A percentile compares a stretch with the other conserved stretches of the same genome.
These are phyloP conservation scores for Drosophila seguyi DNA, from an alignment of 1,140 invertebrate species.

Conservation along the genomic window DNA sequence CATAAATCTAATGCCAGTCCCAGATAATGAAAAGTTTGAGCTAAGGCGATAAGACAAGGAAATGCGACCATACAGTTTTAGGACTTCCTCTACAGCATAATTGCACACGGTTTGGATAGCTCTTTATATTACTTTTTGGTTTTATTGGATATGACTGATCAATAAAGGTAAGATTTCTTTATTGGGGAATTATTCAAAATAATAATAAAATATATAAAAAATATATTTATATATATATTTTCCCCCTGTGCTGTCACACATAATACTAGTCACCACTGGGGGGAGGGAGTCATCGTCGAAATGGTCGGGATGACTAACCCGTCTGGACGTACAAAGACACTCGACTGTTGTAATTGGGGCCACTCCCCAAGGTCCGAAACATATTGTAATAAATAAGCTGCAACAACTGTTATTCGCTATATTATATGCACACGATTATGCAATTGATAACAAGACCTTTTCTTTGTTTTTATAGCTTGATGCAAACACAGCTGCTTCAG, in stretches of 20 bases:
- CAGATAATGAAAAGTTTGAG: slow-evolving; percentile 24
- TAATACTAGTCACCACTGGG: not conserved
- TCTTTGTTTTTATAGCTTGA: not conserved
- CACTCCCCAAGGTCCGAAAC: slow-evolving; percentile 12
- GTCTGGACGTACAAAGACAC: slow-evolving; percentile 14
- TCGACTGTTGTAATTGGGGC: slow-evolving; percentile 13
- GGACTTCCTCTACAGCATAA: slow-evolving; percentile 22
- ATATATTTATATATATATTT: slow-evolving; percentile 2
- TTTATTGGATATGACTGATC: not conserved
- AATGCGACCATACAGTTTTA: slow-evolving; percentile 37
- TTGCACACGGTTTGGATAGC: not conserved
- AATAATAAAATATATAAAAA: not conserved
- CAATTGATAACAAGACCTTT: not conserved
- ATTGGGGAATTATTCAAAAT: not conserved
- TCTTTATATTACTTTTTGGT: too few relatives aligned
- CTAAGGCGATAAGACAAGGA: slow-evolving; percentile 38
- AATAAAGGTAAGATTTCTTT: not conserved
- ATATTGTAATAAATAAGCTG: slow-evolving; percentile 8
- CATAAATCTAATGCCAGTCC: slow-evolving; percentile 64
- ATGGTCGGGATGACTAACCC: slow-evolving; percentile 7
- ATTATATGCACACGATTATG: not conserved
- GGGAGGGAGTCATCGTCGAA: slow-evolving; percentile 1
- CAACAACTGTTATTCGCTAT: slow-evolving; percentile 3
- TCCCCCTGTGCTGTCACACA: not conserved
- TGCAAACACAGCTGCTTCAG: slow-evolving; percentile 1